Conservation (phyloP, 2,888 invertebrate species). For the Nomada goodeniana region DNA sequence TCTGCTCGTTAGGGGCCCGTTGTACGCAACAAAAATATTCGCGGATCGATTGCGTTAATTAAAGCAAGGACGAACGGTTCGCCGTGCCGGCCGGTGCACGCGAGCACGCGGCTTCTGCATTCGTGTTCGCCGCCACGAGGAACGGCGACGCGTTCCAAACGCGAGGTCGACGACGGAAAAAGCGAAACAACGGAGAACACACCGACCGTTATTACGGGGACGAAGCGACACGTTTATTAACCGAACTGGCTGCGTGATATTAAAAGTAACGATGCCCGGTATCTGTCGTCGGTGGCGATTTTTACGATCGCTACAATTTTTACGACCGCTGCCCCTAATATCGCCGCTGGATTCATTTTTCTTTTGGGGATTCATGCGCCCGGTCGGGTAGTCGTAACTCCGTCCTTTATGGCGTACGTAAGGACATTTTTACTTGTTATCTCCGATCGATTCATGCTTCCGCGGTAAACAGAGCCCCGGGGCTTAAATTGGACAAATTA, state of each 20-base stretch:
- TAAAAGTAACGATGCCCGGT: slow-evolving; percentile 36
- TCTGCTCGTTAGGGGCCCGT: slow-evolving; percentile 20
- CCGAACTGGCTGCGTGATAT: slow-evolving; percentile 7
- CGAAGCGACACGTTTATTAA: slow-evolving; percentile 20
- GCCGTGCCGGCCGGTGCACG: slow-evolving; percentile 4
- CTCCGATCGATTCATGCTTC: not conserved
- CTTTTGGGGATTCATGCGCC: not conserved
- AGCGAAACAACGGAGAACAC: not conserved
- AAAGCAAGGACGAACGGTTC: slow-evolving; percentile 30
- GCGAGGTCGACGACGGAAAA: not conserved
- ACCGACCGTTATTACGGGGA: slow-evolving; percentile 9
- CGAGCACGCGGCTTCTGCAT: slow-evolving; percentile 2
- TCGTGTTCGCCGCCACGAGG: not conserved
- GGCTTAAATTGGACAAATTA: not conserved
- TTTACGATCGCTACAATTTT: slow-evolving; percentile 29
- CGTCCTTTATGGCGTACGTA: not conserved
- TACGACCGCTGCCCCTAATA: not conserved
- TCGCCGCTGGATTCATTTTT: not conserved
- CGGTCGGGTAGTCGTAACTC: not conserved
- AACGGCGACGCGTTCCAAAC: not conserved
- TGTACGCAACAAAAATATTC: slow-evolving; percentile 24
- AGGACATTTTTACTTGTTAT: not conserved
- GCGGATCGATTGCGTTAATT: slow-evolving; percentile 41
- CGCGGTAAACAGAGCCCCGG: not conserved
- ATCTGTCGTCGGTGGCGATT: slow-evolving; percentile 26